Percentiles rank a stretch among this genome's conserved stretches.
Conservation (phyloP, 2,113 vertebrate species). For the Salvelinus namaycush region DNA sequence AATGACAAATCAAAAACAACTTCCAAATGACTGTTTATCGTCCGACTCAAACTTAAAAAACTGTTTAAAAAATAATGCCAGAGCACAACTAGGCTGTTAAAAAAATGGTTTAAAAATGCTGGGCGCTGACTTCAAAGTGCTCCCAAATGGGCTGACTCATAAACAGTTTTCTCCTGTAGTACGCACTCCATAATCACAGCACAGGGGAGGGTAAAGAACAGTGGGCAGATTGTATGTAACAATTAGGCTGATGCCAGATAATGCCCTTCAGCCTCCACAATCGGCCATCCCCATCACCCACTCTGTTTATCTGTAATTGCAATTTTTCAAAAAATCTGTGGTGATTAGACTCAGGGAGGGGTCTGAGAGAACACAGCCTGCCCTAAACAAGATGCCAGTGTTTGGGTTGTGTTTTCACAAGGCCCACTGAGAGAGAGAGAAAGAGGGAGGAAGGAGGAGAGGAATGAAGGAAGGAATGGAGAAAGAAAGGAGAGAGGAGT, state of each 20-base stretch:
- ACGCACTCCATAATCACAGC: conserved; percentile 57
- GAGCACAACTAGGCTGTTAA: conserved; percentile 43
- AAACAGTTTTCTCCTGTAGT: conserved; percentile 69
- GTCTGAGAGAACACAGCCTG: conserved; percentile 60
- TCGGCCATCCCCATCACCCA: conserved; percentile 70
- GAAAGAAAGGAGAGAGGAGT: conserved; percentile 16
- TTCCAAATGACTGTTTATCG: conserved; percentile 52
- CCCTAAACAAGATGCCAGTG: conserved; percentile 76
- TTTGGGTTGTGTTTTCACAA: conserved; percentile 70
- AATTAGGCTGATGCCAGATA: conserved; percentile 84
- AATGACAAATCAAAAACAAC: conserved; percentile 55
- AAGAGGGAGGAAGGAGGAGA: conserved; percentile 8
- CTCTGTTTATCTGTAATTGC: conserved; percentile 77
- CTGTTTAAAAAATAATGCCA: conserved; percentile 66
- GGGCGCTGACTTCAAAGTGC: conserved; percentile 72
- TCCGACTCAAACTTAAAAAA: conserved; percentile 46
- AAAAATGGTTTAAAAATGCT: conserved; percentile 58
- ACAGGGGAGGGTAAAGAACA: conserved; percentile 51
- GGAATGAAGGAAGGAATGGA: neutral
- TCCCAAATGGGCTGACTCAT: conserved; percentile 64
- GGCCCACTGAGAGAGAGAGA: conserved; percentile 55
- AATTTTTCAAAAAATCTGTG: conserved; percentile 73
- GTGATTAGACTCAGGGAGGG: conserved; percentile 73
- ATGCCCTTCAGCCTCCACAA: conserved; percentile 54
- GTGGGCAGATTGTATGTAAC: conserved; percentile 74